Evolutionary conservation across 2,888 invertebrate species (phyloP).

Genomic region (Orchesellides sinensis): DNA sequence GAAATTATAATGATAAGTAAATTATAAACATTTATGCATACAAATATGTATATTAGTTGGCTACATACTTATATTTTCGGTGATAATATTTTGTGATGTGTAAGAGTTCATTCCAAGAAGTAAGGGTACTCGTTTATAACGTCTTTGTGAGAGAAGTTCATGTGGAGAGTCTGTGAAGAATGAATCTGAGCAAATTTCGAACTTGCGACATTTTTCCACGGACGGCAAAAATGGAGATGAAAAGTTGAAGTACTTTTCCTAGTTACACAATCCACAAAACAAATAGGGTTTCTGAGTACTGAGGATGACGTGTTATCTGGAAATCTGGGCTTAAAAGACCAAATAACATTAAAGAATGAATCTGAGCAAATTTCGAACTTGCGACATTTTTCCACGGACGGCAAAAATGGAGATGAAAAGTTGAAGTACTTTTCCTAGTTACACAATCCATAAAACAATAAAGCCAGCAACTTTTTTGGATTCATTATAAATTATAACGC

Average conservation of each 20-base stretch:
- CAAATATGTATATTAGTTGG: background rate
- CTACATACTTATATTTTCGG: slow-evolving; percentile 19
- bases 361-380: slow-evolving; percentile 31
- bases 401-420: slow-evolving; percentile 51
- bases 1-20: background rate
- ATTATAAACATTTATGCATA: background rate
- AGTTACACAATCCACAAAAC: background rate
- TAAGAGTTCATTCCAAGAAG: slow-evolving; percentile 55
- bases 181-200: slow-evolving; percentile 31
- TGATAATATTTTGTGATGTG: background rate
- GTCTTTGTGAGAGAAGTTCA: slow-evolving; percentile 28
- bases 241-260: slow-evolving; percentile 49
- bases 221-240: slow-evolving; percentile 49
- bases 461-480: background rate
- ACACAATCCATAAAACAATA: background rate
- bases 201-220: slow-evolving; percentile 10
- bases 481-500: background rate
- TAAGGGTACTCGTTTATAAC: slow-evolving; percentile 49
- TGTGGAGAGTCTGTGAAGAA: slow-evolving; percentile 43
- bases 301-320: slow-evolving; percentile 43
- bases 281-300: slow-evolving; percentile 56
- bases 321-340: slow-evolving; percentile 60
- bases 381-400: slow-evolving; percentile 11
- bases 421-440: slow-evolving; percentile 49
- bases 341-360: slow-evolving; percentile 44